Base-by-base conservation (phyloP, 2,888 invertebrate species). In the Zaprionus lineosus region DNA sequence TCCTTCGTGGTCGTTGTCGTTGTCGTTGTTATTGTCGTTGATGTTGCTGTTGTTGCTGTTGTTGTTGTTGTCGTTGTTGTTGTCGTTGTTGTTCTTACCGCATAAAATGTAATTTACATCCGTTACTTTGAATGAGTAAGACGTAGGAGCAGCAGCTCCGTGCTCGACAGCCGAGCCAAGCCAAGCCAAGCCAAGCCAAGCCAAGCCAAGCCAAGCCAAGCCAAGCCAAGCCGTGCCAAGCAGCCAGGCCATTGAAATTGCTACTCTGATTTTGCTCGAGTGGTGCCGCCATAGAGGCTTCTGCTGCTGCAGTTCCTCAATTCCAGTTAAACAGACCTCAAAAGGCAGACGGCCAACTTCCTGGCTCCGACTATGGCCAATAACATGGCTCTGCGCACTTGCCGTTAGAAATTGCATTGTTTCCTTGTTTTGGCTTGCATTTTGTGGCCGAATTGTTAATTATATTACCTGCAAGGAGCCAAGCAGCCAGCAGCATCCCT, bases 101-200 rank as follows among this genome's bases (percentile, higher is more conserved):
- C 74, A 78, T 76, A 84, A 84, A 83, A 76, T 84, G 77, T 81
- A 83, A 83, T 83, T 83, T 83, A 81, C 83, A 83, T 83, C 83
- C 83, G 86, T 86, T 83, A 83, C 67, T 55, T 70, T 65, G 59
- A 56, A 56, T 60, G 41, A 68, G 58, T 61, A 55, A 84, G 67
- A 71, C 59, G 58, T 60, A 40, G 40, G 29, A 47, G 40, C 14
- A 37, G 19, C 34, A 46, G 41, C 43, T 28, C 14, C 24, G 33
- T 16, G 29, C 40, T n/a, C 29, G 46, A 21, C 41, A 43, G n/a
- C n/a, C n/a, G n/a, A 21, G 21, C 21, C 7, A 7, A 3, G 3
- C 7, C 21, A 21, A 21, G 3, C 21, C 21, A 6, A 3, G 33
- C 28, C 37, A 8, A 15, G 26, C 11, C 47, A 16, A n/a, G n/a